Evolutionary conservation across 2,888 invertebrate species (phyloP).

Genomic region (Trachelus iudaicus): DNA sequence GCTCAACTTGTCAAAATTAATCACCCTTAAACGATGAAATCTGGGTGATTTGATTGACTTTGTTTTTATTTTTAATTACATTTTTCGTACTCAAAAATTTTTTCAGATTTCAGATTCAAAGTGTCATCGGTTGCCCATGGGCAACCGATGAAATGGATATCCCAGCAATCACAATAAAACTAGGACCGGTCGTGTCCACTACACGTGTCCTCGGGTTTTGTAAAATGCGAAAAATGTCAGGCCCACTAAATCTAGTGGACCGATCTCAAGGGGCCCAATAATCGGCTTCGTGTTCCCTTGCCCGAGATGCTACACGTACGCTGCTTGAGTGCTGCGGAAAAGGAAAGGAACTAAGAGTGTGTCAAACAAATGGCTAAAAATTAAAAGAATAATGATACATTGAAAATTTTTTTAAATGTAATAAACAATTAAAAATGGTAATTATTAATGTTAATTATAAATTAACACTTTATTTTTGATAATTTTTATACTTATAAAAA

Average conservation of each 20-base stretch:
- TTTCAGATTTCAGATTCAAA: neutral
- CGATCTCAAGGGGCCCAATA: slow-evolving; percentile 39
- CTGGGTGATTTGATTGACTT: neutral
- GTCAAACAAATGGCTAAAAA: neutral
- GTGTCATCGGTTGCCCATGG: neutral
- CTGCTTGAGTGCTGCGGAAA: neutral
- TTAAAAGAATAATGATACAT: neutral
- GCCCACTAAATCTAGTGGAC: slow-evolving; percentile 43
- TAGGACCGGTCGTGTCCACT: slow-evolving; percentile 47
- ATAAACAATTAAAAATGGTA: neutral
- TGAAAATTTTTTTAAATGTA: neutral
- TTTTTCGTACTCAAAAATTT: neutral
- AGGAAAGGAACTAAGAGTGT: neutral
- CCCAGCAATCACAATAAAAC: slow-evolving; percentile 58
- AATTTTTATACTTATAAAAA: neutral
- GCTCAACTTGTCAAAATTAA: slow-evolving; percentile 24
- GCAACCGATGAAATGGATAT: slow-evolving; percentile 35
- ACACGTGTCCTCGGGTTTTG: slow-evolving; percentile 57
- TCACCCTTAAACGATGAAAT: neutral
- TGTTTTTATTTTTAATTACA: slow-evolving; percentile 7
- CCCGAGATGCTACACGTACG: neutral
- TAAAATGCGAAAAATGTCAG: slow-evolving; percentile 55
- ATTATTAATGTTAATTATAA: neutral
- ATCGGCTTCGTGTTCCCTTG: neutral
- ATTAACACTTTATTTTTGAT: neutral